Evolutionary conservation across 1,140 invertebrate species (phyloP), one percentile per base, ranked within the genome.

Genomic region (Drosophila pallidifrons): DNA sequence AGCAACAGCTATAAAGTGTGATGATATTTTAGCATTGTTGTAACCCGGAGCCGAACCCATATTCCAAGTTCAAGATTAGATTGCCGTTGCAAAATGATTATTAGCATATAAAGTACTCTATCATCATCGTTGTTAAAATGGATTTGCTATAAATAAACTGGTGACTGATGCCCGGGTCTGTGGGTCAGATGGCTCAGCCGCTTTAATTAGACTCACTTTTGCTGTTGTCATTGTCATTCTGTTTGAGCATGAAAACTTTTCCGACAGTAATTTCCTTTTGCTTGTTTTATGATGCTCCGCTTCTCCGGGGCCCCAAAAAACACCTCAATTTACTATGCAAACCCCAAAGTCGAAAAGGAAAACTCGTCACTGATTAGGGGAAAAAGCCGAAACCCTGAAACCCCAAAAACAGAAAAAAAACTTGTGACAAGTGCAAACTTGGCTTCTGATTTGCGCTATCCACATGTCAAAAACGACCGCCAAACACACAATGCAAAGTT

Each of bases 31-130:
- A 72, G 67, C 64, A 83, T 0, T 25, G 20, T 25, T 25, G 20
- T 25, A 79, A 83, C 72, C 20, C 20, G 20, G 0, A 4, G 0
- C 20, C 20, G 20, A 49, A 38, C 7, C 35, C 28, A 72, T 72
- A 79, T 76, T 79, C 67, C 67, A 59, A 78, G 80, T 51, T 79
- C 51, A 43, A 51, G 66, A 68, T 76, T 82, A 72, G 67, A 79
- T 83, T 51, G 13, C 46, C 20, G 30, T 35, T 66, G 1, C 41
- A 57, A 55, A 25, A 58, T 49, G 7, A 57, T 41, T 32, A 45
- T 63, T 41, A 41, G 54, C 43, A 57, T 47, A 46, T 6, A 65
- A 25, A 25, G 20, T 7, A 35, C 30, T 25, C 3, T 25, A 58
- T 51, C 13, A 52, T 54, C 20, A 49, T 67, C 43, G 51, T 70